phyloP scores from a whole-genome alignment of 2,797 vertebrate species.

The Muscicapa striata region DNA sequence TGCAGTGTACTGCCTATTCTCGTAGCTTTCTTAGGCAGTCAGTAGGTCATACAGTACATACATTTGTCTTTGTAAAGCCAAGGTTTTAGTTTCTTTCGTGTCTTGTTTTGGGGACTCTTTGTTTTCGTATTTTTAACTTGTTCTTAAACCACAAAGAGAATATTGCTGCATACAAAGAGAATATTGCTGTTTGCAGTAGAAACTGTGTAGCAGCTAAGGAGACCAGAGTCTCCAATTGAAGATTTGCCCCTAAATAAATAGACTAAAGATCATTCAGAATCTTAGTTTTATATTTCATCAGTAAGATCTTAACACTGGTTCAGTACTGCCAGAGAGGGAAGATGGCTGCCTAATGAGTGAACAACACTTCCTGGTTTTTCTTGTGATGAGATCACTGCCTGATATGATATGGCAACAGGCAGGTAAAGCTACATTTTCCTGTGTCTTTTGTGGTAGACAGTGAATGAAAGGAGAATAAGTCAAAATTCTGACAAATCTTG shows the following conservation, averaged over 20 bases:
- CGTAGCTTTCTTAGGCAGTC: not conserved
- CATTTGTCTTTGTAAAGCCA: not conserved
- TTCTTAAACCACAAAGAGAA: not conserved
- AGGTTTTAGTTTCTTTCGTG: not conserved
- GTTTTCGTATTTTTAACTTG: not conserved
- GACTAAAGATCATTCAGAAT: not conserved
- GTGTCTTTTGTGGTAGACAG: not conserved
- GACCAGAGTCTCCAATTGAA: not conserved
- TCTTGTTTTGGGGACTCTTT: not conserved
- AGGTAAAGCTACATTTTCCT: constrained; percentile 17
- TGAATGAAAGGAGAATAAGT: not conserved
- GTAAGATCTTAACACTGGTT: not conserved
- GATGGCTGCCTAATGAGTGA: not conserved
- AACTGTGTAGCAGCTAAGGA: not conserved
- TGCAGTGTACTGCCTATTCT: not conserved
- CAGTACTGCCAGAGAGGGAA: constrained; percentile 11
- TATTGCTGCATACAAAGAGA: not conserved
- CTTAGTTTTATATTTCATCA: not conserved
- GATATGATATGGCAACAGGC: not conserved
- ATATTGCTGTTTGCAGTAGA: not conserved
- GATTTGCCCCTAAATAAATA: not conserved
- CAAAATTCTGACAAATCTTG: not conserved
- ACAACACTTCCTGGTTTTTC: not conserved
- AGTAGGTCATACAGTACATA: not conserved
- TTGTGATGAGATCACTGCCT: constrained; percentile 21